Conservation (phyloP, 1,140 invertebrate species). For the Panagrolaimus sp. region DNA sequence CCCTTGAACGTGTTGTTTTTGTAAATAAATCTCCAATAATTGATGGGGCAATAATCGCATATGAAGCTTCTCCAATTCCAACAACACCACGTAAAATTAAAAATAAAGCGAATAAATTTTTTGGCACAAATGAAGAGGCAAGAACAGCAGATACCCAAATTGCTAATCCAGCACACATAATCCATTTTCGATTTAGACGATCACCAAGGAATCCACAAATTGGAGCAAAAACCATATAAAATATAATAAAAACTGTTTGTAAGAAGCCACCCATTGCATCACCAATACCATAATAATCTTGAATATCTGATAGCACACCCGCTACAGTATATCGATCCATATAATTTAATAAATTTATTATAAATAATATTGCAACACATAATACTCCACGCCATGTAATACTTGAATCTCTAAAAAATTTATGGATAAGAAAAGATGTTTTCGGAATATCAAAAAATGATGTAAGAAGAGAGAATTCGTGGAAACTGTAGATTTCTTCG, state of each 20-base stretch:
- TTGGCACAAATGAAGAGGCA: constrained; percentile 76
- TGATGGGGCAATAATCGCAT: constrained; percentile 96
- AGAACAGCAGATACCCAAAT: constrained; percentile 89
- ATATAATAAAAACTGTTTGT: constrained; percentile 83
- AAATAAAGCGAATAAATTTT: constrained; percentile 68
- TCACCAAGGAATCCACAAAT: constrained; percentile 95
- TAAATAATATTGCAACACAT: constrained; percentile 28
- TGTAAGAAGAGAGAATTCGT: too few species aligned
- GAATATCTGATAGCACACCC: constrained; percentile 39
- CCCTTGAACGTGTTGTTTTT: constrained; percentile 71
- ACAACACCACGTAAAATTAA: constrained; percentile 83
- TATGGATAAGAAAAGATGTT: too few species aligned
- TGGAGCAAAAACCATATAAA: constrained; percentile 74
- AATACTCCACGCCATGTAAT: constrained; percentile 3
- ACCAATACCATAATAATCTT: constrained; percentile 34
- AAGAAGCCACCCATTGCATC: constrained; percentile 70
- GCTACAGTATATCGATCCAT: constrained; percentile 46
- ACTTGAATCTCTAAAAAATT: neutral
- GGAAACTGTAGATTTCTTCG: too few species aligned
- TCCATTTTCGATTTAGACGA: constrained; percentile 77
- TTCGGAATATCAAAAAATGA: too few species aligned
- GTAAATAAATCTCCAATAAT: constrained; percentile 92
- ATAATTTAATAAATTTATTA: constrained; percentile 45
- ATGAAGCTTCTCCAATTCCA: constrained; percentile 89
- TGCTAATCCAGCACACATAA: constrained; percentile 84